These are phyloP conservation scores for Drosophila nigromelanica DNA, from an alignment of 1,140 invertebrate species.

Conservation along the genomic window DNA sequence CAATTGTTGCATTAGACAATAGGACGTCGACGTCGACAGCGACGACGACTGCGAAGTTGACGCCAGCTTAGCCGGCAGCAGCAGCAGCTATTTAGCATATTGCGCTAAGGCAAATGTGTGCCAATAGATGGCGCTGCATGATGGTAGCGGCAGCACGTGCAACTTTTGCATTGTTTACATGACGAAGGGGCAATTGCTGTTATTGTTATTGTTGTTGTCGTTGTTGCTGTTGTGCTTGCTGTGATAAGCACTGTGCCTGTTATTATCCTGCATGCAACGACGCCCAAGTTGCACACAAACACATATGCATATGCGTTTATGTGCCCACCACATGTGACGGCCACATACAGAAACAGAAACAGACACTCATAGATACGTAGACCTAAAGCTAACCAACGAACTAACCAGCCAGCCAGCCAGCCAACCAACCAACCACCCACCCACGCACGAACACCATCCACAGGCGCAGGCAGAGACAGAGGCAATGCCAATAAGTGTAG, in stretches of 20 bases:
- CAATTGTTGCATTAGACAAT: conserved; percentile 76
- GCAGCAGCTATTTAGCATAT: conserved; percentile 74
- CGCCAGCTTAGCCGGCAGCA: conserved; percentile 49
- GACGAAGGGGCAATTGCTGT: conserved; percentile 47
- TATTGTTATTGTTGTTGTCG: conserved; percentile 37
- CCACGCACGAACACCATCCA: conserved; percentile 48
- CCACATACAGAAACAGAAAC: background rate
- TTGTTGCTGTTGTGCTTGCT: conserved; percentile 23
- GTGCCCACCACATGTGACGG: conserved; percentile 9
- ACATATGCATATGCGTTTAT: conserved; percentile 20
- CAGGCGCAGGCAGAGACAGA: background rate
- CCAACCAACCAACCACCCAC: conserved; percentile 7
- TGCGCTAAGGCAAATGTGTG: conserved; percentile 65
- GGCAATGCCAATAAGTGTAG: conserved; percentile 46
- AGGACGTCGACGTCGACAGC: conserved; percentile 12
- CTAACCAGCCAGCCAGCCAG: conserved; percentile 2
- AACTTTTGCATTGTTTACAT: conserved; percentile 80
- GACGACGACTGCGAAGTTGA: conserved; percentile 6
- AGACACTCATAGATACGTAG: conserved; percentile 23
- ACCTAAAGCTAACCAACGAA: conserved; percentile 16
- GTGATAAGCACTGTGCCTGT: conserved; percentile 30
- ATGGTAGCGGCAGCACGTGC: conserved; percentile 65
- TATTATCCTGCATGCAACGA: conserved; percentile 60
- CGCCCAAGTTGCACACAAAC: conserved; percentile 21
- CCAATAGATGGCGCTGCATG: conserved; percentile 78